Evolutionary conservation across 2,797 vertebrate species (phyloP).

Genomic region (Cynopterus sphinx): DNA sequence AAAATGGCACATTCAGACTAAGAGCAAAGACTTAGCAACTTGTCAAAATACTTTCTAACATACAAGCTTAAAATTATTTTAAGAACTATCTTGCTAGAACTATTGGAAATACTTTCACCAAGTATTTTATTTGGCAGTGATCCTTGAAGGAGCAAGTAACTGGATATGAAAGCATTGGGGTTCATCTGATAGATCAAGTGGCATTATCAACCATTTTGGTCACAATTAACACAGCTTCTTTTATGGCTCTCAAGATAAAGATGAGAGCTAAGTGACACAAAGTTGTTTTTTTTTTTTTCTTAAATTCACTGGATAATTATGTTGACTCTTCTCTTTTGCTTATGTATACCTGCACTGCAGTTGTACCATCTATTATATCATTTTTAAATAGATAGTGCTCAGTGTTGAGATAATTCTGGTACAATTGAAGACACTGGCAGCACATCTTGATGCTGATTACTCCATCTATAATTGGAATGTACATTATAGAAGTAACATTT

Average conservation of each 20-base stretch:
- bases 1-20: conserved; percentile 34
- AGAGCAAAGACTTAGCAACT: conserved; percentile 19
- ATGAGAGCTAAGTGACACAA: not conserved
- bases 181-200: not conserved
- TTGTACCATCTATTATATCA: not conserved
- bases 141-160: not conserved
- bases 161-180: fast-evolving
- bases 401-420: not conserved
- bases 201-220: not conserved
- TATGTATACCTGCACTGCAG: not conserved
- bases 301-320: not conserved
- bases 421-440: not conserved
- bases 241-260: not conserved
- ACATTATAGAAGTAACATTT: not conserved
- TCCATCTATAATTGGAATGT: not conserved
- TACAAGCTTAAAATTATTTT: not conserved
- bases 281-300: conserved; percentile 20
- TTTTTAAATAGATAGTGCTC: not conserved
- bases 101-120: not conserved
- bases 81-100: conserved; percentile 36
- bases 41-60: conserved; percentile 53
- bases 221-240: not conserved
- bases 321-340: not conserved
- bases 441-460: not conserved
- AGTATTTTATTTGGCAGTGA: not conserved